A percentile compares a stretch with the other conserved stretches of the same genome.
Evolutionary conservation across 2,888 invertebrate genomes (phyloP).

Genomic region (Scaeva pyrastri): DNA sequence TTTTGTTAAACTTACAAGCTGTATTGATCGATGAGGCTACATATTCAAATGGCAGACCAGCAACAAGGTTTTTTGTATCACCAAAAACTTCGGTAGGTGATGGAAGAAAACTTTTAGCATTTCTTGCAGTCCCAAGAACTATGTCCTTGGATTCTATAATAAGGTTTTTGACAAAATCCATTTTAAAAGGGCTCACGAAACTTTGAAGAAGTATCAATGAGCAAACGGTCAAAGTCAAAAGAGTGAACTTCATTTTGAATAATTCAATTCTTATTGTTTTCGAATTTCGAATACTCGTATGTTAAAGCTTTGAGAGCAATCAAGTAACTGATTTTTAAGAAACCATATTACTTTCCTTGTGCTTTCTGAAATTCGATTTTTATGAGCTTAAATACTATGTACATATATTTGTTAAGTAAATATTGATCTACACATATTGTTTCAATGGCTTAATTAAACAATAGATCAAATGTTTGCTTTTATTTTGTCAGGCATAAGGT

Average conservation of each 20-base stretch:
- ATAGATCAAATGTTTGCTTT: too few relatives aligned
- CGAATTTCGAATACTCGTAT: too few relatives aligned
- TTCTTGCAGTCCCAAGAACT: conserved; percentile 77
- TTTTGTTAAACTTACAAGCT: conserved; percentile 79
- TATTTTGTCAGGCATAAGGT: too few relatives aligned
- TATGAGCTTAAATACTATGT: background rate
- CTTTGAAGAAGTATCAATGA: background rate
- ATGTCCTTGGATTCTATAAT: conserved; percentile 73
- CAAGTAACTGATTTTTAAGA: background rate
- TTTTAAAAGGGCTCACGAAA: background rate
- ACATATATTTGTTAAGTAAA: background rate
- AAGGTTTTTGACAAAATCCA: conserved; percentile 72
- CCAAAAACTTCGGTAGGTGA: conserved; percentile 78
- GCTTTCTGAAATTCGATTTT: background rate
- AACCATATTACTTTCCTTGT: background rate
- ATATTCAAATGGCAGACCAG: conserved; percentile 81
- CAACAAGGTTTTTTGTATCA: conserved; percentile 80
- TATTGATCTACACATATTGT: too few relatives aligned
- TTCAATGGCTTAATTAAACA: too few relatives aligned
- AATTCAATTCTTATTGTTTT: background rate
- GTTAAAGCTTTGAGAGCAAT: background rate
- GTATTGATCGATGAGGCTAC: conserved; percentile 79
- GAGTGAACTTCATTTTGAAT: conserved; percentile 23
- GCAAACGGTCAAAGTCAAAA: background rate
- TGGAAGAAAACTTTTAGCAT: conserved; percentile 71